phyloP scores from a whole-genome alignment of 2,113 vertebrate genomes.

The Entelurus aequoreus region DNA sequence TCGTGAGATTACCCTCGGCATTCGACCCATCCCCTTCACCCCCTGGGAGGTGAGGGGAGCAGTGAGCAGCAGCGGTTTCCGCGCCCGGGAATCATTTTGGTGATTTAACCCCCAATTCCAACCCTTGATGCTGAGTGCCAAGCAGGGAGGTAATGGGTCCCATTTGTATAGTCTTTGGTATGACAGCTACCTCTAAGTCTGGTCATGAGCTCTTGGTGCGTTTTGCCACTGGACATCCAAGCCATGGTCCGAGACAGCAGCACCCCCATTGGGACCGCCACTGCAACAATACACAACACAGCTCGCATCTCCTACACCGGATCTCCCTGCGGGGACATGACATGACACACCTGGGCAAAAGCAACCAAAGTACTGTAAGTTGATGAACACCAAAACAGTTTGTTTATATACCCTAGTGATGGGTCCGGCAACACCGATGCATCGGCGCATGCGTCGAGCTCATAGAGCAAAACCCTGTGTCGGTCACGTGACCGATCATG shows the following conservation, averaged over 20 bases:
- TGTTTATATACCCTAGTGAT: not conserved
- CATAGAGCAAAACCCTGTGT: too few relatives aligned
- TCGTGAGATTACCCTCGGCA: too few relatives aligned
- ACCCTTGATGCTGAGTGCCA: not conserved
- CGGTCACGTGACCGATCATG: too few relatives aligned
- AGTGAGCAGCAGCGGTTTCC: too few relatives aligned
- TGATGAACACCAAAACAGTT: not conserved
- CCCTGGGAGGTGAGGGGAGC: too few relatives aligned
- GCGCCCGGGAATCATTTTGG: too few relatives aligned
- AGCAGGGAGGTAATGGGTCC: too few relatives aligned
- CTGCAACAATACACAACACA: constrained; percentile 44
- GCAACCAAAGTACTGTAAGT: not conserved
- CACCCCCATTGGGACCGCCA: constrained; percentile 80
- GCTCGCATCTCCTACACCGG: constrained; percentile 72
- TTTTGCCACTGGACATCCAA: constrained; percentile 85
- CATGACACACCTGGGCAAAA: not conserved
- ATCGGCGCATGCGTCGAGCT: too few relatives aligned
- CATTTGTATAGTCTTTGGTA: too few relatives aligned
- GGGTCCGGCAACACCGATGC: too few relatives aligned
- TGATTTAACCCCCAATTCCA: not conserved
- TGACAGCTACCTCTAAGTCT: constrained; percentile 76
- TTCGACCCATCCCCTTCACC: too few relatives aligned
- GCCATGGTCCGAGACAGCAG: constrained; percentile 83
- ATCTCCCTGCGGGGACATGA: constrained; percentile 32
- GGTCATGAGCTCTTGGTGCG: constrained; percentile 79